Base-by-base conservation (phyloP, 2,797 vertebrate species). In the Myripristis murdjan region DNA sequence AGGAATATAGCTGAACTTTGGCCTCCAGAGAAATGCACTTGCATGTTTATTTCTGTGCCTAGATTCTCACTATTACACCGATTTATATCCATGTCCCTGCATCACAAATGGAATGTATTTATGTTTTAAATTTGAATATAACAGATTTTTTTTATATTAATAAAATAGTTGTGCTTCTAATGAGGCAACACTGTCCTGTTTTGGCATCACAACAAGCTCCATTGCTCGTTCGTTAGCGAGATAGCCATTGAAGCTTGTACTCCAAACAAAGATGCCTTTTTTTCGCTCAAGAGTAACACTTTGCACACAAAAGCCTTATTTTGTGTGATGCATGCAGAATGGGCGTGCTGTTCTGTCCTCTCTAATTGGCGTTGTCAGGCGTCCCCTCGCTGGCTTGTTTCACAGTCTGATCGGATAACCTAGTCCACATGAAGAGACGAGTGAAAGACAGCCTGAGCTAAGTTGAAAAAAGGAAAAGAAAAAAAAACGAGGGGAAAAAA, bases 351-450 rank as follows among this genome's bases (percentile, higher is more conserved):
- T 22, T 70, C 82, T 90, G 84, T 91, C 83, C 85, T 65, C 65
- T 72, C 76, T 91, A 92, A 92, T 88, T 87, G 89, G 61, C 46
- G 7, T 76, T 88, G 89, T 91, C 92, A 92, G 88, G 74, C 76
- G 55, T 85, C 75, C 76, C 79, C 81, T 87, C 37, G 28, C 69
- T 16, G 75, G 62, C 79, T 78, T 84, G 73, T 86, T 86, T 84
- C 79, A 66, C 83, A 77, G 86, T 92, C 90, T 88, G 78, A 88
- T 81, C 83, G 33, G 84, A 89, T 87, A 84, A 87, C 64, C 51
- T 73, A 54, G 84, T 86, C 87, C 83, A 84, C 74, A 65, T 65
- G 81, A 86, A 77, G 83, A 87, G 58, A 82, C 71, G 61, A 67
- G 66, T 68, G 77, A 83, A 70, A 79, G 83, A 73, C 77, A 89